A percentile compares a stretch with the other conserved stretches of the same genome.
phyloP scores from a whole-genome alignment of 2,113 vertebrate species.

The Ameiurus melas region DNA sequence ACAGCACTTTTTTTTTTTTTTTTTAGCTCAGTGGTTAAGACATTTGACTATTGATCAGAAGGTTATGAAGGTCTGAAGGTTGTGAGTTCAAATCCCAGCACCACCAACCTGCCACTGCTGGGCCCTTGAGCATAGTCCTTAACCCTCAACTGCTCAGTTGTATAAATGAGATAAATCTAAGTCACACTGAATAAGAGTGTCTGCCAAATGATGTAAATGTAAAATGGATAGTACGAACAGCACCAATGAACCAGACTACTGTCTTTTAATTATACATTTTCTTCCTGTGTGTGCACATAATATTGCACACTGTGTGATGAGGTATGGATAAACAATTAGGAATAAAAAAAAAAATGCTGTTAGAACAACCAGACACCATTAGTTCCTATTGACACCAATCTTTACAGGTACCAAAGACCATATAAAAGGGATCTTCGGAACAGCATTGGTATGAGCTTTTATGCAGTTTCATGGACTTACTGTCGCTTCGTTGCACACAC shows the following conservation, averaged over 20 bases:
- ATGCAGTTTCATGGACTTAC: constrained; percentile 62
- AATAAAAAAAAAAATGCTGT: background rate
- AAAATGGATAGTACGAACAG: background rate
- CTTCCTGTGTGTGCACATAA: background rate
- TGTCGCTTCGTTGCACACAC: constrained; percentile 91
- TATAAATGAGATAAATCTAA: too few relatives aligned
- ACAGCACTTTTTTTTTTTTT: background rate
- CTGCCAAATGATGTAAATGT: too few relatives aligned
- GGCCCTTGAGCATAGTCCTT: too few relatives aligned
- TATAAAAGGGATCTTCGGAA: background rate
- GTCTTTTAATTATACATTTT: background rate
- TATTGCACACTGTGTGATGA: background rate
- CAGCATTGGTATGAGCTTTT: background rate
- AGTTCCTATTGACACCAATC: background rate
- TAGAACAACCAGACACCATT: background rate
- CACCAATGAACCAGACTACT: background rate
- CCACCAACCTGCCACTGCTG: too few relatives aligned
- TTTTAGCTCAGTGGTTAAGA: too few relatives aligned
- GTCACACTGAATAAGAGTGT: too few relatives aligned
- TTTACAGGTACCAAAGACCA: background rate
- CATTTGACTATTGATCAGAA: too few relatives aligned
- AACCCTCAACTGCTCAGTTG: too few relatives aligned
- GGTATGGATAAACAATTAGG: background rate
- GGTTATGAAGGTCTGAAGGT: too few relatives aligned
- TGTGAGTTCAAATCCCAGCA: too few relatives aligned